Base-by-base conservation (phyloP, 2,888 invertebrate species). In the Drosophila austrosaltans region DNA sequence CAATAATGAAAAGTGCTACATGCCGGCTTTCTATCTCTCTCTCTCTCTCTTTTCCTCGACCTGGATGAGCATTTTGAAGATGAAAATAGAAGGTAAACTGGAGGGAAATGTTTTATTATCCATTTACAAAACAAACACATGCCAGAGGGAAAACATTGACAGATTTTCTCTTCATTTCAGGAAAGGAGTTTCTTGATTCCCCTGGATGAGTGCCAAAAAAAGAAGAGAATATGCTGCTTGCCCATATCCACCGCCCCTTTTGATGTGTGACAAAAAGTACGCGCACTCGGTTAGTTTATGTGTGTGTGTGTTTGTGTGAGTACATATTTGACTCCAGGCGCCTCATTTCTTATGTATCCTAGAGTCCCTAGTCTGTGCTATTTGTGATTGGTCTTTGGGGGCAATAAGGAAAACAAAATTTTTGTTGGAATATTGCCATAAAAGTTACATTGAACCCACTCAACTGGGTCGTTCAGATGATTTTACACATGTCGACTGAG, bases 1-100 rank as follows among this genome's bases (percentile, higher is more conserved):
- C 78, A 79, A 83, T 82, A 79, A 76, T 40, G 68, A 70, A 82
- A 75, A 83, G 82, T 84, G 81, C 84, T 48, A 22, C 8, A 48
- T 80, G 32, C 6, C 5, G 32, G 6, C 32, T 5, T 39, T 40
- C 32, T 53, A 66, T 22, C 22, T 10, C 16, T 16, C 16, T 16
- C 16, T 16, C 48, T 48, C 7, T 40, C 30, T 44, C 70, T 44
- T 7, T 7, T 10, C 25, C 22, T 16, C 28, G 42, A 54, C 57
- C 67, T 82, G 66, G 39, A 58, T 66, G 60, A 65, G 57, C 63
- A 58, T 32, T 59, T 59, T 66, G 3, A 53, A 16, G 25, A 53
- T 6, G 6, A 20, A 48, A 53, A 53, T 3, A 54, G 32, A 53
- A 30, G 1, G 16, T 56, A 66, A 57, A 70, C 40, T 63, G 48